These are phyloP conservation scores for Danio kyathit DNA, from an alignment of 2,797 vertebrate genomes.

Conservation along the genomic window DNA sequence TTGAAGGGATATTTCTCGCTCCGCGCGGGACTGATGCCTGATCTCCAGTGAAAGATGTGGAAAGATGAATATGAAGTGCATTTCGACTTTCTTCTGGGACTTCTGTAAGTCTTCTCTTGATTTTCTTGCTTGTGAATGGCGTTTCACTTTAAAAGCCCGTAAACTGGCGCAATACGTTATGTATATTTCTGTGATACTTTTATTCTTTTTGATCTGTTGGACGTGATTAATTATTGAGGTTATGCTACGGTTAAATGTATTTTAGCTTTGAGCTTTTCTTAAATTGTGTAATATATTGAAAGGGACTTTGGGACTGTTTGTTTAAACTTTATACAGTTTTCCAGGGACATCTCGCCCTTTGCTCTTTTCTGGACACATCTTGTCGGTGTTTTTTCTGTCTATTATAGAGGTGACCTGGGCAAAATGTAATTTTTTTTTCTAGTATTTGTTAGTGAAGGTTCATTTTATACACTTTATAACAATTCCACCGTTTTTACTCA, in stretches of 20 bases:
- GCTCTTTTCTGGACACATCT: conserved; percentile 25
- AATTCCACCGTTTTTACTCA: too few relatives aligned
- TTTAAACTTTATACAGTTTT: conserved; percentile 1
- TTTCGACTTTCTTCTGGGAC: conserved; percentile 82
- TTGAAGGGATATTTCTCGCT: conserved; percentile 24
- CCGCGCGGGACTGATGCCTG: conserved; percentile 61
- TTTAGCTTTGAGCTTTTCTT: not conserved
- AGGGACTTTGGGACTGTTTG: conserved; percentile 10
- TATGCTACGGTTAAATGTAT: not conserved
- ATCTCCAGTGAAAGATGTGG: conserved; percentile 77
- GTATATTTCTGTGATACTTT: not conserved
- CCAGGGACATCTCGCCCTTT: conserved; percentile 11
- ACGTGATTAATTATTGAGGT: not conserved
- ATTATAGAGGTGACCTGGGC: not conserved
- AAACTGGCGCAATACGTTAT: not conserved
- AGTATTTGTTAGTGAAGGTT: not conserved
- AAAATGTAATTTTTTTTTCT: too few relatives aligned
- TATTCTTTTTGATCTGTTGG: not conserved
- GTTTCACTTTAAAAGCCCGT: not conserved
- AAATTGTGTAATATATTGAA: not conserved
- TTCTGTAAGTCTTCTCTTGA: conserved; percentile 78
- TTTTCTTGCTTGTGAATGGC: not conserved
- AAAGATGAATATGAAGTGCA: conserved; percentile 84
- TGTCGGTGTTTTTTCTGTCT: not conserved
- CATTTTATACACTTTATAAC: too few relatives aligned